phyloP scores from a whole-genome alignment of 1,140 invertebrate species.

The Nasonia giraulti region DNA sequence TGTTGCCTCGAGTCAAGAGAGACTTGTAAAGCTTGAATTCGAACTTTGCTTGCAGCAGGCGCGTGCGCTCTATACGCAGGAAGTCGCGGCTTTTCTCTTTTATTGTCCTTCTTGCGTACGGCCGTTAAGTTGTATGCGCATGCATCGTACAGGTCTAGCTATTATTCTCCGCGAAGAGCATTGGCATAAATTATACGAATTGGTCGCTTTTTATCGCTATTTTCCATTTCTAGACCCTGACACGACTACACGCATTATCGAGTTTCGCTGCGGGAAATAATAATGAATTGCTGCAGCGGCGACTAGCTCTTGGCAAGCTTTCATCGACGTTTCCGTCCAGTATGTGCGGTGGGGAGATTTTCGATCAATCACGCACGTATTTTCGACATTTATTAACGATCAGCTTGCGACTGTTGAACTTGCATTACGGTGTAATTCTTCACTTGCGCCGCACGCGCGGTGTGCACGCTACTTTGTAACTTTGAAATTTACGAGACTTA shows the following conservation, averaged over 20 bases:
- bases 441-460: too few relatives aligned
- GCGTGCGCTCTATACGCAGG: too few relatives aligned
- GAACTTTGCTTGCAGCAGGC: background rate
- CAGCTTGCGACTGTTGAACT: background rate
- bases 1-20: too few relatives aligned
- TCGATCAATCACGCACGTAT: too few relatives aligned
- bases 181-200: slow-evolving; percentile 29
- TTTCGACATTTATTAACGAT: too few relatives aligned
- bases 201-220: slow-evolving; percentile 4
- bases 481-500: slow-evolving; percentile 20
- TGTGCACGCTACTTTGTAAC: background rate
- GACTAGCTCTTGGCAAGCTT: background rate
- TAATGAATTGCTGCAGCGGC: too few relatives aligned
- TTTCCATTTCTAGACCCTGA: slow-evolving; percentile 11
- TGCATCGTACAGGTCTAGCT: too few relatives aligned
- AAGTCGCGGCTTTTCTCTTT: background rate
- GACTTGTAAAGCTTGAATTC: too few relatives aligned
- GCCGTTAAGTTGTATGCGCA: background rate
- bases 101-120: slow-evolving; percentile 13
- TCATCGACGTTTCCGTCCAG: too few relatives aligned
- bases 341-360: background rate
- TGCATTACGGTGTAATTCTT: background rate
- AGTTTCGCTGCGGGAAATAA: background rate
- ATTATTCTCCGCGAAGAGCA: background rate
- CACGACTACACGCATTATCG: background rate